These are phyloP conservation scores for Pachliopta kotzebuea DNA, from an alignment of 2,888 invertebrate species.

Conservation along the genomic window DNA sequence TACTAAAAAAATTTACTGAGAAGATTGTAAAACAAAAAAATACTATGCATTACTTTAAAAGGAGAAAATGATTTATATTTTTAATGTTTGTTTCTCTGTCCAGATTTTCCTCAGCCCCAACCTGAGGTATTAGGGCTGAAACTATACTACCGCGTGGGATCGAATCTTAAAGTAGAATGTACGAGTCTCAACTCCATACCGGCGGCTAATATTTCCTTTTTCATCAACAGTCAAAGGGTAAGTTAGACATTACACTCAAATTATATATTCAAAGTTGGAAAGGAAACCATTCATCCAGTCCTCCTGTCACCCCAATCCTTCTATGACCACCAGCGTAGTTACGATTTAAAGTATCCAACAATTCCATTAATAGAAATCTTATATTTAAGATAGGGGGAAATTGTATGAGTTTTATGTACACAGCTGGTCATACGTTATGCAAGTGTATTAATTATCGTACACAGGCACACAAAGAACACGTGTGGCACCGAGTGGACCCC, in stretches of 20 bases:
- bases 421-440: too few species aligned
- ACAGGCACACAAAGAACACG: slow-evolving; percentile 67
- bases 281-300: too few species aligned
- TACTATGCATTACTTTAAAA: too few species aligned
- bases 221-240: slow-evolving; percentile 67
- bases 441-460: slow-evolving; percentile 29
- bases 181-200: slow-evolving; percentile 61
- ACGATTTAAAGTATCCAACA: too few species aligned
- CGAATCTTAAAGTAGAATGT: slow-evolving; percentile 66
- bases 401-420: too few species aligned
- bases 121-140: slow-evolving; percentile 61
- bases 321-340: too few species aligned
- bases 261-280: not conserved
- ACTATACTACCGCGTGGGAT: slow-evolving; percentile 58
- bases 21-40: too few species aligned
- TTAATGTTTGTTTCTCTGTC: slow-evolving; percentile 31
- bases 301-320: too few species aligned
- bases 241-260: slow-evolving; percentile 24
- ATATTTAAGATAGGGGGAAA: too few species aligned
- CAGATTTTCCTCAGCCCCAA: slow-evolving; percentile 58
- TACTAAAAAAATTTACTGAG: too few species aligned
- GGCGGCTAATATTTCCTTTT: slow-evolving; percentile 68
- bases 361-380: too few species aligned
- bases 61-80: not conserved
- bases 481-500: slow-evolving; percentile 67